Percentiles rank a stretch among this genome's conserved stretches.
These are phyloP conservation scores for Trachops cirrhosus DNA, from an alignment of 2,797 vertebrate genomes.

Conservation along the genomic window DNA sequence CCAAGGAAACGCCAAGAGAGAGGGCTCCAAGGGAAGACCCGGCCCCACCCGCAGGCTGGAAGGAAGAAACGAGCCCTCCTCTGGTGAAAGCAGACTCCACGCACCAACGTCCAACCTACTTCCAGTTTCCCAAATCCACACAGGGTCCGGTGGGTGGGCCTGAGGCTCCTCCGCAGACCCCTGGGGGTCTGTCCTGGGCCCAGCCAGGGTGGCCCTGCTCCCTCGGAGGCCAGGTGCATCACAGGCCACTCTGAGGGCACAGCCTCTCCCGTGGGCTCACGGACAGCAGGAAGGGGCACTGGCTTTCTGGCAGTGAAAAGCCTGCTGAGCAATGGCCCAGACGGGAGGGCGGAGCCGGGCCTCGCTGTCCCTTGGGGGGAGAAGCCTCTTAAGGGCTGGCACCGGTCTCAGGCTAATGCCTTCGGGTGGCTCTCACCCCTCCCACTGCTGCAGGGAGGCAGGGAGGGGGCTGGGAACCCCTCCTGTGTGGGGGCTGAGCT, in stretches of 20 bases:
- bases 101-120: neutral
- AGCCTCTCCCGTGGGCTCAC: neutral
- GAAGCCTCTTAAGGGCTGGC: constrained; percentile 44
- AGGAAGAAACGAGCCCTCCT: neutral
- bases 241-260: neutral
- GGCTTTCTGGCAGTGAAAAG: neutral
- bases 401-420: neutral
- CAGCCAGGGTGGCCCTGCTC: neutral
- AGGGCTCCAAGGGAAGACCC: neutral
- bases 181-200: neutral
- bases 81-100: neutral
- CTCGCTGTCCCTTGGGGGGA: fast-evolving
- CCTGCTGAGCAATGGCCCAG: neutral
- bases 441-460: neutral
- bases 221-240: neutral
- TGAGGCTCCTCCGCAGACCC: neutral
- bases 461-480: neutral
- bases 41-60: neutral
- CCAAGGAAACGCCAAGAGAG: neutral
- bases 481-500: neutral
- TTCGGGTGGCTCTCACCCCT: neutral
- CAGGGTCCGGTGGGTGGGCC: neutral
- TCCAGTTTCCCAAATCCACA: neutral
- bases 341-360: neutral
- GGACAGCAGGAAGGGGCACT: neutral